Conservation (phyloP, 2,113 vertebrate genomes). For the Chelonoidis abingdonii region DNA sequence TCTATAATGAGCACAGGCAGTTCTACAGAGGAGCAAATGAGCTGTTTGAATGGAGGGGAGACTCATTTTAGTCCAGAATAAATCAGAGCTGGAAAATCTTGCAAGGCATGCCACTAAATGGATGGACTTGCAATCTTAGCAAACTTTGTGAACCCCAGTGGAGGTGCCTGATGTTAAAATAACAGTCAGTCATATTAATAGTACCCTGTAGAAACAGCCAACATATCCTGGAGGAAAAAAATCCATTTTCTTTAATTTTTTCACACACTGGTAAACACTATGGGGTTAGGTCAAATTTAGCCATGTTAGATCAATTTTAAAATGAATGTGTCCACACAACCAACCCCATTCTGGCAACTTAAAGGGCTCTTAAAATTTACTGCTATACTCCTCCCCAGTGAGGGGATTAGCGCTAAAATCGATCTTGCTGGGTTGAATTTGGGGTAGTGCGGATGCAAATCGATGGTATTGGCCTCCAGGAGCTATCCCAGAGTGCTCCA, state of each 20-base stretch:
- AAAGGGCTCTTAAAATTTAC: too few relatives aligned
- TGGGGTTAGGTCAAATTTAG: too few relatives aligned
- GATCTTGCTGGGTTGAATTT: too few relatives aligned
- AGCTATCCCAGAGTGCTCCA: too few relatives aligned
- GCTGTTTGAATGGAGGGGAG: background rate
- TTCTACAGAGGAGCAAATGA: background rate
- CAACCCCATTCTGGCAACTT: too few relatives aligned
- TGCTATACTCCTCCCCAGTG: too few relatives aligned
- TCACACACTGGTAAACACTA: too few relatives aligned
- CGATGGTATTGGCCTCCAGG: too few relatives aligned
- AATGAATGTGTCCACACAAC: too few relatives aligned
- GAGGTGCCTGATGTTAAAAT: background rate
- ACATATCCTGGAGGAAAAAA: background rate
- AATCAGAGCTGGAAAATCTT: background rate
- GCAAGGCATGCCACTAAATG: background rate
- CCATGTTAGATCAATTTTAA: too few relatives aligned
- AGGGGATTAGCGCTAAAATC: too few relatives aligned
- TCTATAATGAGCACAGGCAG: background rate
- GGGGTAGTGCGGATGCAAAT: too few relatives aligned
- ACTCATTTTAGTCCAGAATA: background rate
- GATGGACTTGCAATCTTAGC: background rate
- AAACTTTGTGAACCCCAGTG: background rate
- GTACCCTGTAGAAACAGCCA: background rate
- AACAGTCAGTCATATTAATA: background rate
- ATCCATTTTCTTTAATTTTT: background rate